Evolutionary conservation across 2,113 vertebrate genomes (phyloP).

Genomic region (Muntiacus reevesi): DNA sequence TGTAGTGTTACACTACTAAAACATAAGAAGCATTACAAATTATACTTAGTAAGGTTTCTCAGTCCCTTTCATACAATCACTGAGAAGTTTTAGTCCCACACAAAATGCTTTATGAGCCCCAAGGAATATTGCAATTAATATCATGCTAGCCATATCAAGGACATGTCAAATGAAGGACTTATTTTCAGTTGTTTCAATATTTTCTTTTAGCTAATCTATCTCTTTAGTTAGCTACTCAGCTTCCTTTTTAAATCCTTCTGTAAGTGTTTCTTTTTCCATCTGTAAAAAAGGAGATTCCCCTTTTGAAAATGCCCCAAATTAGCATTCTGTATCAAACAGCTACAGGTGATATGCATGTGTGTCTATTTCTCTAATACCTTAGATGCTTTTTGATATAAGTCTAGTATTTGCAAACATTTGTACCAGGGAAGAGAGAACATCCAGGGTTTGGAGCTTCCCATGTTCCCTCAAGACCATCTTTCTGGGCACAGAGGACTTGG

Average conservation of each 20-base stretch:
- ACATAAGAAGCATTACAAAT: background rate
- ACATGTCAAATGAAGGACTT: fast-evolving
- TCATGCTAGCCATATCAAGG: background rate
- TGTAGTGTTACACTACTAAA: background rate
- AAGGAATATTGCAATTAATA: background rate
- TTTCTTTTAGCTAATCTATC: background rate
- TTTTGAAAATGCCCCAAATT: background rate
- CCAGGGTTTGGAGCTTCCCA: background rate
- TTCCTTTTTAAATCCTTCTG: slow-evolving; percentile 13
- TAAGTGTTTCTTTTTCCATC: background rate
- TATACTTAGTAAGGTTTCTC: background rate
- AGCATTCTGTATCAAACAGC: background rate
- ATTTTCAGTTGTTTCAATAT: background rate
- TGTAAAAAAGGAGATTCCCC: background rate
- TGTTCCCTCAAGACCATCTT: background rate
- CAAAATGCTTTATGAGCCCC: background rate
- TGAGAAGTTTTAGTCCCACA: background rate
- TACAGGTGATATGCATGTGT: background rate
- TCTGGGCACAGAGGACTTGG: background rate
- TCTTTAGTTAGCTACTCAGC: background rate
- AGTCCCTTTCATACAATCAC: fast-evolving
- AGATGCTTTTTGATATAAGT: background rate
- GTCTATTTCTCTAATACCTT: background rate
- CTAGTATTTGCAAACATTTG: background rate
- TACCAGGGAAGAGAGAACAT: background rate